Conservation (phyloP, 2,888 invertebrate species). For the Pyrrhosoma nymphula region DNA sequence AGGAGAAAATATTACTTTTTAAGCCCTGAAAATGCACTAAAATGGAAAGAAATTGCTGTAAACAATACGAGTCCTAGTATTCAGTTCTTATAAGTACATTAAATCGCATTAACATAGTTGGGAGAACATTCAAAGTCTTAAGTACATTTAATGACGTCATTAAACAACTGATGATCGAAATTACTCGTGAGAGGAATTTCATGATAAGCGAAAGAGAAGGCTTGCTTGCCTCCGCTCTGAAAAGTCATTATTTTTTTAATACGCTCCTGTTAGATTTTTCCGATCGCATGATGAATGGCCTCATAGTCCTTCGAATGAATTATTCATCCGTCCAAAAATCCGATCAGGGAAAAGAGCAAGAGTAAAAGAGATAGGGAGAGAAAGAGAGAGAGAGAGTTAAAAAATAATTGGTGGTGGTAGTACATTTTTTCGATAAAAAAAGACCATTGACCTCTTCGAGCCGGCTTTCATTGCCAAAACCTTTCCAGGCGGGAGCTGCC, state of each 20-base stretch:
- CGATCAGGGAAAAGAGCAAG: background rate
- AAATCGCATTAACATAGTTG: too few relatives aligned
- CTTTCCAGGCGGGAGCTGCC: background rate
- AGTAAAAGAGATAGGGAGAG: background rate
- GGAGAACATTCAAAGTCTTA: background rate
- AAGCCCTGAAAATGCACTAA: too few relatives aligned
- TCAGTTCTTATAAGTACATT: too few relatives aligned
- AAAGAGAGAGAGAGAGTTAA: background rate
- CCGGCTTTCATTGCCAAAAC: background rate
- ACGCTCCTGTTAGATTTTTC: background rate
- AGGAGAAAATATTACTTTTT: too few relatives aligned
- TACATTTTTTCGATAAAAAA: background rate
- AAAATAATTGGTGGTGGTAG: background rate
- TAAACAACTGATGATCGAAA: background rate
- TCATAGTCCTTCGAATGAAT: background rate
- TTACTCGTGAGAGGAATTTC: background rate
- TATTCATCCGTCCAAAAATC: background rate
- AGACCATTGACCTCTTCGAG: background rate
- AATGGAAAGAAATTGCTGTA: too few relatives aligned
- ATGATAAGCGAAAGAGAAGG: background rate
- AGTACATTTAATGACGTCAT: background rate
- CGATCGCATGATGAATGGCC: background rate
- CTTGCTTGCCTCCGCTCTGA: background rate
- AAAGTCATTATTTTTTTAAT: slow-evolving; percentile 22
- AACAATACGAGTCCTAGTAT: too few relatives aligned